These are phyloP conservation scores for Pandemis corylana DNA, from an alignment of 2,888 invertebrate genomes.

Conservation along the genomic window DNA sequence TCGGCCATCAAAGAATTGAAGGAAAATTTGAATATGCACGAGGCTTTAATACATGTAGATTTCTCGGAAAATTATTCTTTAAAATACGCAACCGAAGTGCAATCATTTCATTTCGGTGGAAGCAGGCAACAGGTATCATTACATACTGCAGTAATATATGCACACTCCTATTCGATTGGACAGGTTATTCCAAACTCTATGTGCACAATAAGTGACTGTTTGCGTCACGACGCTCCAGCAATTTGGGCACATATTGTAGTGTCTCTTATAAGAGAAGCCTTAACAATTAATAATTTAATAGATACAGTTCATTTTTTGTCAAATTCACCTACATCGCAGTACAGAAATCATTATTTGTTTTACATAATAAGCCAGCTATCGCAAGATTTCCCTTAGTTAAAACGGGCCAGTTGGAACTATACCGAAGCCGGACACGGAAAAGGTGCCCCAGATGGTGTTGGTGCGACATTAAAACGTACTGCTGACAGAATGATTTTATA, in stretches of 20 bases:
- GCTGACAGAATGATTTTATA: not conserved
- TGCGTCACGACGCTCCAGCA: constrained; percentile 5
- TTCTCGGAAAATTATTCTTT: no score
- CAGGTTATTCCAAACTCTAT: not conserved
- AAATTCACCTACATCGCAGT: constrained; percentile 3
- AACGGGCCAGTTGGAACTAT: not conserved
- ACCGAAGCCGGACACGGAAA: constrained; percentile 1
- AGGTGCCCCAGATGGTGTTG: constrained; percentile 6
- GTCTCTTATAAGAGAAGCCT: not conserved
- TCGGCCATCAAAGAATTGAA: not conserved
- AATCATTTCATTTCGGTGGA: constrained; percentile 14
- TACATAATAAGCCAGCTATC: not conserved
- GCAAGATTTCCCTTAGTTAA: not conserved
- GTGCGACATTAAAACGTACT: not conserved
- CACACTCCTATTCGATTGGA: not conserved
- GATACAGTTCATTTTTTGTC: constrained; percentile 15
- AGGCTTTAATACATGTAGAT: constrained; percentile 13
- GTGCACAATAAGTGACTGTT: not conserved
- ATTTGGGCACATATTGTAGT: not conserved
- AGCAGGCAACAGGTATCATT: not conserved
- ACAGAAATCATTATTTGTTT: not conserved
- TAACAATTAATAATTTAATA: not conserved
- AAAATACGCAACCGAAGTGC: constrained; percentile 1
- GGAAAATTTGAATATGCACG: not conserved
- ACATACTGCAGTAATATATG: constrained; percentile 11